These are phyloP conservation scores for Mermis nigrescens DNA, from an alignment of 2,888 invertebrate species.

Conservation along the genomic window DNA sequence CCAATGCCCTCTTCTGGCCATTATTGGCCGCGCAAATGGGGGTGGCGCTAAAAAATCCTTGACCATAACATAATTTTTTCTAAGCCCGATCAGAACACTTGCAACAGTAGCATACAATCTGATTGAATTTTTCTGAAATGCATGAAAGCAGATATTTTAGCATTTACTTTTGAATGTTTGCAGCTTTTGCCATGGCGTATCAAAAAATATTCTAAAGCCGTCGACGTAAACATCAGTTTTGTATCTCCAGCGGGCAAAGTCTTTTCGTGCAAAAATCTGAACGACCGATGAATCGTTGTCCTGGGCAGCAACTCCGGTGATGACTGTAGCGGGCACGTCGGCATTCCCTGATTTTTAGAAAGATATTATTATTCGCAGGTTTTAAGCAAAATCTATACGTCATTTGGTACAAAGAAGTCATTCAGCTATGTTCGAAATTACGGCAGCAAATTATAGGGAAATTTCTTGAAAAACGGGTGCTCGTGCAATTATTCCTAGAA, in stretches of 20 bases:
- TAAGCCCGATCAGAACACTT: too few species aligned
- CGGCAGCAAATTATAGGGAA: too few species aligned
- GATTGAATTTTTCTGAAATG: background rate
- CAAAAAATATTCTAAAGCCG: constrained; percentile 62
- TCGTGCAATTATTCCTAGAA: too few species aligned
- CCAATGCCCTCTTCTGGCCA: too few species aligned
- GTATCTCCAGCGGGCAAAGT: constrained; percentile 68
- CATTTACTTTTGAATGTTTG: constrained; percentile 65
- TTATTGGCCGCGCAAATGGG: too few species aligned
- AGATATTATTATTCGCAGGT: background rate
- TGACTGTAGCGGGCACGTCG: constrained; percentile 18
- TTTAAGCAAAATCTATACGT: background rate
- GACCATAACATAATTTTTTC: too few species aligned
- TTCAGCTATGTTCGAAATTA: too few species aligned
- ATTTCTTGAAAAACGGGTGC: too few species aligned
- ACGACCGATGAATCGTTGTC: constrained; percentile 63
- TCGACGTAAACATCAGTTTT: constrained; percentile 73
- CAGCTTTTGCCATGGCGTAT: constrained; percentile 60
- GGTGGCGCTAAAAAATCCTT: too few species aligned
- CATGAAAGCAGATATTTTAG: background rate
- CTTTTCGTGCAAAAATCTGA: constrained; percentile 62
- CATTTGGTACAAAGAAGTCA: too few species aligned
- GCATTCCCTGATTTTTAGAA: constrained; percentile 11
- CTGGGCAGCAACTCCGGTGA: constrained; percentile 42
- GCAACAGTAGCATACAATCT: too few species aligned